A percentile compares a stretch with the other conserved stretches of the same genome.
Conservation (phyloP, 2,113 vertebrate species). For the Pelecanus crispus region DNA sequence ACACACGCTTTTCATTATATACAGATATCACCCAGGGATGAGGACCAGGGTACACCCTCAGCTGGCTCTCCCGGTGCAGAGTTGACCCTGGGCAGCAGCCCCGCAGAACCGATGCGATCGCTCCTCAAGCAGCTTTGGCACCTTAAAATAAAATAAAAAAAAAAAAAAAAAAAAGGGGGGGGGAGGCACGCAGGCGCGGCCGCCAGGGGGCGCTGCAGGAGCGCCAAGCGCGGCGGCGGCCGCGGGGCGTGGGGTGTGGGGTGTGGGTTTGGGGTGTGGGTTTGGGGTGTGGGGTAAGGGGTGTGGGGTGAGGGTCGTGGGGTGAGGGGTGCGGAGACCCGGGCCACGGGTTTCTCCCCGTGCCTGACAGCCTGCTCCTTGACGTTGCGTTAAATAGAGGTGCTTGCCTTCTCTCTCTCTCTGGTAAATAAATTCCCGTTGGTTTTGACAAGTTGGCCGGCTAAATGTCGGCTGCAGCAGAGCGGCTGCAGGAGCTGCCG, state of each 20-base stretch:
- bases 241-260: fast-evolving
- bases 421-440: fast-evolving
- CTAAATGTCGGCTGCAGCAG: fast-evolving
- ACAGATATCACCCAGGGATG: fast-evolving
- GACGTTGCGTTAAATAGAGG: background rate
- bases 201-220: conserved; percentile 11
- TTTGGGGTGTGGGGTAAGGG: too few species aligned
- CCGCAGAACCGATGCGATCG: background rate
- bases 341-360: fast-evolving
- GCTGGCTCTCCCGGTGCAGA: background rate
- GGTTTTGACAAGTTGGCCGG: fast-evolving
- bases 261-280: fast-evolving
- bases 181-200: fast-evolving
- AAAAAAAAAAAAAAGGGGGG: too few species aligned
- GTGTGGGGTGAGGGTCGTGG: fast-evolving
- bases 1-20: fast-evolving
- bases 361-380: background rate
- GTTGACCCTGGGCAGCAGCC: fast-evolving
- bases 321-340: too few species aligned
- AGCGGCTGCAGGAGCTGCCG: background rate
- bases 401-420: background rate
- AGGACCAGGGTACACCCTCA: fast-evolving
- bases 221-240: background rate
- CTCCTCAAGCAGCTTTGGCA: fast-evolving
- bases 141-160: too few species aligned